Conservation (phyloP, 2,113 vertebrate species). For the Nannobrachium achirus region DNA sequence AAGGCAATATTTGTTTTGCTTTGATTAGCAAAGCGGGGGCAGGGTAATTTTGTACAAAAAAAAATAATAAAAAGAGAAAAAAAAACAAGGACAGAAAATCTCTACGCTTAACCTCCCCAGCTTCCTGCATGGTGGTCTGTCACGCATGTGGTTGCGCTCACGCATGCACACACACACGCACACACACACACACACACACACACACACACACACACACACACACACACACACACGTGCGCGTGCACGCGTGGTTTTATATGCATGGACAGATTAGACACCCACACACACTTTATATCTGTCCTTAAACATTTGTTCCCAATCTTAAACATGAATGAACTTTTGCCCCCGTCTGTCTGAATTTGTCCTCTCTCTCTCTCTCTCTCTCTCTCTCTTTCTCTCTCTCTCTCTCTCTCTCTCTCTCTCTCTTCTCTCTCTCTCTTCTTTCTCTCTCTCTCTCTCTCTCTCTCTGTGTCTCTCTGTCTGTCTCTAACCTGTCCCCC, state of each 20-base stretch:
- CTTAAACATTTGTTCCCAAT: slow-evolving; percentile 51
- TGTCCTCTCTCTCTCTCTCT: slow-evolving; percentile 39
- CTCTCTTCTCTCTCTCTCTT: slow-evolving; percentile 3
- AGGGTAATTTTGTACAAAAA: slow-evolving; percentile 76
- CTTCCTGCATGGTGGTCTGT: slow-evolving; percentile 41
- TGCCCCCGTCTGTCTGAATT: slow-evolving; percentile 50
- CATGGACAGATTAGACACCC: too few relatives aligned
- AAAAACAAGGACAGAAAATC: slow-evolving; percentile 63
- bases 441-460: background rate
- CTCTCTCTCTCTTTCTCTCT: slow-evolving; percentile 1
- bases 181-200: slow-evolving; percentile 12
- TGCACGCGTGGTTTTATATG: too few relatives aligned
- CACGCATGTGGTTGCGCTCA: too few relatives aligned
- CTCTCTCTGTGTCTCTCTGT: slow-evolving; percentile 5
- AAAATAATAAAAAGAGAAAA: slow-evolving; percentile 7
- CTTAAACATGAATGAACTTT: slow-evolving; percentile 83
- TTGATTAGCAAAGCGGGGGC: slow-evolving; percentile 83
- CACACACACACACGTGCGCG: too few relatives aligned
- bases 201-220: slow-evolving; percentile 6
- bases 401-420: background rate
- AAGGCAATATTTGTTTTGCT: slow-evolving; percentile 87
- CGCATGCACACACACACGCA: too few relatives aligned
- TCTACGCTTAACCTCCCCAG: slow-evolving; percentile 70
- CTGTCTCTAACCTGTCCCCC: slow-evolving; percentile 15
- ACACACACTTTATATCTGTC: slow-evolving; percentile 20